Evolutionary conservation across 23 tunicate species (phyloP), one percentile per base, ranked within the genome.

Genomic region (Trididemnum nubilum): DNA sequence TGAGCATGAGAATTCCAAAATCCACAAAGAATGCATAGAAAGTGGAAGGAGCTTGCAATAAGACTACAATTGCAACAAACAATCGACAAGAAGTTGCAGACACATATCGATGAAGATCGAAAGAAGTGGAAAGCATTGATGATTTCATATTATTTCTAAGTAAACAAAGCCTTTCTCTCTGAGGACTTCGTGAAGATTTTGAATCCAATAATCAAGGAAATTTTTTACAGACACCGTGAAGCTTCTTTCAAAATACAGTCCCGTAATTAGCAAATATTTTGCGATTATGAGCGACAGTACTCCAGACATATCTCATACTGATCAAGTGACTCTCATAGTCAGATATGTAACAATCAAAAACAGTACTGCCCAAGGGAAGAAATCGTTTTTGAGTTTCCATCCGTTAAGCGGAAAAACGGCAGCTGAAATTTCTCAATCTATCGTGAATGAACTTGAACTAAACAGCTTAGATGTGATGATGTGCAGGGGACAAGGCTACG

Each of bases 401-500:
- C 84, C 73, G 73, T 80, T 80, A 58, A 64, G 84, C 73, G 73
- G 84, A 80, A 80, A 80, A 80, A 80, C 73, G 84, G 84, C 84
- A 80, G 73, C 73, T 80, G 73, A 80, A 80, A 80, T 80, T 80
- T 80, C 84, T 80, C 84, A 80, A 80, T 80, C 73, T 80, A 80
- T 80, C 64, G 54, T 34, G 64, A 57, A 80, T 80, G 84, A 80
- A 63, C 84, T 80, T 80, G 84, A 80, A 80, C 84, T 80, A 80
- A 80, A 80, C 84, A 77, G 54, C 67, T 77, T 77, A 77, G 81
- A 77, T 77, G 84, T 63, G 84, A 80, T 80, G 84, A 80, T 63
- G 84, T 80, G 84, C 64, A 64, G 84, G 73, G 73, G 84, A 80
- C 84, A 80, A 80, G 84, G 84, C 84, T 80, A 80, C 84, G 73